Base-by-base conservation (phyloP, 2,113 vertebrate genomes). In the Laterallus jamaicensis region DNA sequence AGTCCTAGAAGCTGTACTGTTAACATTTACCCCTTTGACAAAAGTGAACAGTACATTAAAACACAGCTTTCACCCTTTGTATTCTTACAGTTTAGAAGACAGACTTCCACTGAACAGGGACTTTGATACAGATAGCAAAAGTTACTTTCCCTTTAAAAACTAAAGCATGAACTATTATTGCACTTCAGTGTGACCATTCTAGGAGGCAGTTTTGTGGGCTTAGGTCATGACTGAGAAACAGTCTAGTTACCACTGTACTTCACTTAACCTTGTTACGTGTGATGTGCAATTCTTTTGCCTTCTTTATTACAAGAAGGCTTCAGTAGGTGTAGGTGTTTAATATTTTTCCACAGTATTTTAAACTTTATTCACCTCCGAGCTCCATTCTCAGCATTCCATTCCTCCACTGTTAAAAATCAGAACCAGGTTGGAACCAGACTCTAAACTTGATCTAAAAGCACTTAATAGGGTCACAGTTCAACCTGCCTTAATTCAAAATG, bases 371-470 rank as follows among this genome's bases (percentile, higher is more conserved):
- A 32, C 54, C 29, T 56, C 39, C 37, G 29, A 66, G 44, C 35
- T 81, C 39, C 60, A 94, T 86, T 82, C 73, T 84, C 52, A 81
- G n/a, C 64, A 92, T 84, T 94, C 86, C 80, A 58, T 82, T 71
- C 37, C 81, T 83, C 56, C 54, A 31, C n/a, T 50, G 56, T 42
- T 73, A 15, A 76, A 76, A 94, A 28, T 25, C 37, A 80, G 59
- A 95, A 90, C 31, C 67, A 88, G 35, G 54, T n/a, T 86, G 78
- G 35, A 96, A 74, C 2, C 67, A 69, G 75, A 94, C 19, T 40
- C 58, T 6, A 64, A 47, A 8, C 29, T 88, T 60, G 74, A 73
- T 49, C 44, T 74, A 78, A 94, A 91, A 69, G 13, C 3, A 29
- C 20, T 86, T 77, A 69, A 26, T 4, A 82, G 15, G 20, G 24